Conservation (phyloP, 2,797 vertebrate genomes). For the Tokudaia muenninki region DNA sequence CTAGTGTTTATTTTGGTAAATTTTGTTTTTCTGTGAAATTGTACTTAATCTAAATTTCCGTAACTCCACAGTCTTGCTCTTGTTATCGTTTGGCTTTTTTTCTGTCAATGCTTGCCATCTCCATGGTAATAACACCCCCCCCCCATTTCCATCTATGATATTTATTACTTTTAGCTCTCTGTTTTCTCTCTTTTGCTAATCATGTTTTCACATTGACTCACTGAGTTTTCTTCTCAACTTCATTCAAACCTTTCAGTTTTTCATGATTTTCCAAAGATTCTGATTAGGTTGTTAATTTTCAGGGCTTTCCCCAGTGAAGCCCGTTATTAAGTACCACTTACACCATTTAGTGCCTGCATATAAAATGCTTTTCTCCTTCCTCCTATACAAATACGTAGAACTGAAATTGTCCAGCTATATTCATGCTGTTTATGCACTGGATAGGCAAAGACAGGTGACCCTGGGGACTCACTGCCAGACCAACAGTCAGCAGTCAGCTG, state of each 20-base stretch:
- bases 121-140: background rate
- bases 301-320: slow-evolving; percentile 26
- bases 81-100: background rate
- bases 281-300: slow-evolving; percentile 42
- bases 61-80: background rate
- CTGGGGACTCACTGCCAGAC: background rate
- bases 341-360: background rate
- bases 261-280: slow-evolving; percentile 13
- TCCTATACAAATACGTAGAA: background rate
- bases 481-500: background rate
- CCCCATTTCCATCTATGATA: background rate
- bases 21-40: slow-evolving; percentile 7
- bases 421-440: background rate
- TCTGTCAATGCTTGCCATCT: background rate
- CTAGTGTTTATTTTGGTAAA: background rate
- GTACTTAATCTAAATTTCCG: background rate
- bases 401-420: slow-evolving; percentile 7
- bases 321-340: slow-evolving; percentile 33
- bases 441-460: background rate
- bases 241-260: slow-evolving; percentile 24
- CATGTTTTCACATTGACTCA: background rate
- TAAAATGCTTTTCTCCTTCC: background rate
- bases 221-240: background rate
- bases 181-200: background rate
- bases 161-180: background rate